Evolutionary conservation across 2,888 invertebrate genomes (phyloP), one percentile per base, ranked within the genome.

Genomic region (Drosophila merina): DNA sequence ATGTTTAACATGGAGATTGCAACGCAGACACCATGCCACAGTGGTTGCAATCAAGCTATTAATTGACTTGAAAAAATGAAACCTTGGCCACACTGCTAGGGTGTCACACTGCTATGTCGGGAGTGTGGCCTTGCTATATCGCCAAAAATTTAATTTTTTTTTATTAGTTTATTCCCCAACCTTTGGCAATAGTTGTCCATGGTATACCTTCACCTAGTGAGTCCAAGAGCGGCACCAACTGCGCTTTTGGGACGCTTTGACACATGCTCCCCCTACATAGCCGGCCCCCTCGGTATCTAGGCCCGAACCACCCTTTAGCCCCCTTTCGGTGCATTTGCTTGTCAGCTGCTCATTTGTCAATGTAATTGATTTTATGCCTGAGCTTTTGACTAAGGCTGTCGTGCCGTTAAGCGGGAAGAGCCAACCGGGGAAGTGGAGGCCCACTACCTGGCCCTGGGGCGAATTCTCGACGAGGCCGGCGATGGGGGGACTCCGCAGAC

Each of bases 331-430:
- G 74, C 70, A 64, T 66, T 75, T 57, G 57, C 84, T 79, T 85
- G 85, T 86, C 86, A 79, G 79, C 83, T 81, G 79, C 86, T 85
- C 85, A 85, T 86, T 85, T 85, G 86, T 85, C 86, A 85, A 82
- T 78, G 82, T 82, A 86, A 85, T 85, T 86, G 85, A 85, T 86
- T 85, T 85, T 85, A 83, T 84, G 86, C 76, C 79, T 75, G 77
- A 74, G 86, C 84, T 84, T 79, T 84, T 78, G 82, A 76, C 82
- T 79, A 79, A 72, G 81, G 64, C 66, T 77, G 80, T 63, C 75
- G 69, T 64, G 66, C 44, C 60, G 68, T 55, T 68, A 60, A 60
- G 59, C 60, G 26, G 28, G 31, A 12, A n/a, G 40, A 20, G 50
- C 26, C 47, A 26, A 6, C 14, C 25, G 31, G 56, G 45, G 26